phyloP scores from a whole-genome alignment of 2,113 vertebrate species.

The Syrrhaptes paradoxus region DNA sequence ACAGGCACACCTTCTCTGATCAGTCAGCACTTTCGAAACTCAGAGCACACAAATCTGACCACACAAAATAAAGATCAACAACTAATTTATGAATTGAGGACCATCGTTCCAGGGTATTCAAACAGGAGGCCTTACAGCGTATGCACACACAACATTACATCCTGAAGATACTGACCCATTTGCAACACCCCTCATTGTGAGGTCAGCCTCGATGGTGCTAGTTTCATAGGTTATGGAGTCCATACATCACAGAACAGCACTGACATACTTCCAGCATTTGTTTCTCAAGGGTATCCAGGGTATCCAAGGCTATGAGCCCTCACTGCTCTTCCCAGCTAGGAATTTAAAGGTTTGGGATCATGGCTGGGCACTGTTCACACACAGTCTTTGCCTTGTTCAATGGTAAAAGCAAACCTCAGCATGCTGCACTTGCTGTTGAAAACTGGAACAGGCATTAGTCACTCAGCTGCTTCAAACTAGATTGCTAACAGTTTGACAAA shows the following conservation, averaged over 20 bases:
- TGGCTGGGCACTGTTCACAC: not conserved
- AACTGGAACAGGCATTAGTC: not conserved
- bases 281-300: not conserved
- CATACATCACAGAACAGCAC: not conserved
- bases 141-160: not conserved
- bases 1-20: not conserved
- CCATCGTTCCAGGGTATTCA: not conserved
- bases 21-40: not conserved
- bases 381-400: not conserved
- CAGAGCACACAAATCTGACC: not conserved
- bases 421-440: not conserved
- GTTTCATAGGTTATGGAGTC: not conserved
- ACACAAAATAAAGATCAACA: not conserved
- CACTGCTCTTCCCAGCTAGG: not conserved
- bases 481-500: not conserved
- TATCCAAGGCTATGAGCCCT: not conserved
- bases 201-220: not conserved
- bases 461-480: not conserved
- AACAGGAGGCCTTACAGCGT: not conserved
- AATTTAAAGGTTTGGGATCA: not conserved
- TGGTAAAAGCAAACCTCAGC: not conserved
- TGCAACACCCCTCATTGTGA: not conserved
- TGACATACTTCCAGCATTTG: not conserved
- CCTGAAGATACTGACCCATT: not conserved
- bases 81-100: not conserved